Conservation (phyloP, 2,888 invertebrate genomes). For the Chloroclysta siterata region DNA sequence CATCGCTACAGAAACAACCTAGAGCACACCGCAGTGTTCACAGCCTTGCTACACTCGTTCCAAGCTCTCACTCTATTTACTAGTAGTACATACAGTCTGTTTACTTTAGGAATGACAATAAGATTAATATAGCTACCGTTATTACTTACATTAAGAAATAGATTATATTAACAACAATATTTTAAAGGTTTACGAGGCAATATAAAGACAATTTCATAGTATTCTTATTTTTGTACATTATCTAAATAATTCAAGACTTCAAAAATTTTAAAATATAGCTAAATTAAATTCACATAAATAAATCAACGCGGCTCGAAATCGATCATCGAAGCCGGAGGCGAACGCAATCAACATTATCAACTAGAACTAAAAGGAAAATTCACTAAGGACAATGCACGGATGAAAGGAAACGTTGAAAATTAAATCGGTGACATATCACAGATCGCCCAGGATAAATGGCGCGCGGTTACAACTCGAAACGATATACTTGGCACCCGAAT, state of each 20-base stretch:
- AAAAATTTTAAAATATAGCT: slow-evolving; percentile 23
- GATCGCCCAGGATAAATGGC: slow-evolving; percentile 54
- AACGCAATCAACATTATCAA: slow-evolving; percentile 27
- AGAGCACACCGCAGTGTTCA: slow-evolving; percentile 73
- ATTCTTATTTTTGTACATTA: slow-evolving; percentile 33
- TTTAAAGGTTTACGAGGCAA: slow-evolving; percentile 29
- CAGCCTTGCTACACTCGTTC: slow-evolving; percentile 82
- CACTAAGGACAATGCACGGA: slow-evolving; percentile 24
- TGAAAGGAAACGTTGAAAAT: slow-evolving; percentile 34
- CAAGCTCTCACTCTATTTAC: slow-evolving; percentile 70
- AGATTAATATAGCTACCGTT: slow-evolving; percentile 57
- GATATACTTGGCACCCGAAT: slow-evolving; percentile 18
- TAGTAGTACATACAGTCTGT: slow-evolving; percentile 65
- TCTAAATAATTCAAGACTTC: slow-evolving; percentile 9
- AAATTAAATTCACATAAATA: slow-evolving; percentile 26
- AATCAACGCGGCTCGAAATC: slow-evolving; percentile 30
- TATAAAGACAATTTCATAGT: slow-evolving; percentile 33
- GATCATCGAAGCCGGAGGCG: slow-evolving; percentile 31
- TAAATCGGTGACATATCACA: slow-evolving; percentile 61
- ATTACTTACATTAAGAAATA: slow-evolving; percentile 43
- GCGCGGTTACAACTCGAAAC: slow-evolving; percentile 50
- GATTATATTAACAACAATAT: slow-evolving; percentile 31
- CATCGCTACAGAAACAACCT: slow-evolving; percentile 55
- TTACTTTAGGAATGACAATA: slow-evolving; percentile 75
- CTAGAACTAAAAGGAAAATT: slow-evolving; percentile 26